Evolutionary conservation across 1,140 invertebrate species (phyloP), one percentile per base, ranked within the genome.

Genomic region (Trichogramma pretiosum): DNA sequence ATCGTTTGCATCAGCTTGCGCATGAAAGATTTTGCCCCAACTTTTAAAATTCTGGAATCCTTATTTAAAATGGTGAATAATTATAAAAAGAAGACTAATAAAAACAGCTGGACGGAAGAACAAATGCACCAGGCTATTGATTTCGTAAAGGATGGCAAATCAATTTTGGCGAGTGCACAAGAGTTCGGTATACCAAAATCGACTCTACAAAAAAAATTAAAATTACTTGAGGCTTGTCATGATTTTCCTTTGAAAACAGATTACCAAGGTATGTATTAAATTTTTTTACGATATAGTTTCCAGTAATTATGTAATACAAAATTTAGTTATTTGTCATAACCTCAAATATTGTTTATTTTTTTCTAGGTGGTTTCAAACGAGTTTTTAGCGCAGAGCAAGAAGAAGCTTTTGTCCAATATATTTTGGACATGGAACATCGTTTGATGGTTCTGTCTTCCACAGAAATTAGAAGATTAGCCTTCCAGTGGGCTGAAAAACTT

Each of bases 401-500:
- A 54, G 42, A 41, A 19, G 18, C 54, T 30, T 41, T 62, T 22
- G 48, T 42, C 14, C 36, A 56, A 41, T 51, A 62, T 48, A 33
- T 57, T 13, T 50, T 43, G 26, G 23, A 53, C 46, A 47, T 59
- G 48, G 56, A 54, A 16, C 28, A 52, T 33, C 26, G 41, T 18
- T 56, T 57, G 35, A 57, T 50, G 39, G 63, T 54, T 18, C 41
- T 65, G 16, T 54, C 37, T 18, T 17, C 23, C 13, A 34, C 43
- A 34, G 46, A 63, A 37, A 19, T 61, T n/a, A 34, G 44, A 26
- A 13, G 24, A 13, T 23, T 58, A 42, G 61, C 56, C 24, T 60
- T 47, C 47, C 48, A 65, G 44, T 52, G 58, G 34, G 60, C 56
- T 23, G 48, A 41, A 35, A 55, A 47, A 53, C 55, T 60, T 46